Conservation (phyloP, 2,888 invertebrate species). For the Diadegma fenestrale region DNA sequence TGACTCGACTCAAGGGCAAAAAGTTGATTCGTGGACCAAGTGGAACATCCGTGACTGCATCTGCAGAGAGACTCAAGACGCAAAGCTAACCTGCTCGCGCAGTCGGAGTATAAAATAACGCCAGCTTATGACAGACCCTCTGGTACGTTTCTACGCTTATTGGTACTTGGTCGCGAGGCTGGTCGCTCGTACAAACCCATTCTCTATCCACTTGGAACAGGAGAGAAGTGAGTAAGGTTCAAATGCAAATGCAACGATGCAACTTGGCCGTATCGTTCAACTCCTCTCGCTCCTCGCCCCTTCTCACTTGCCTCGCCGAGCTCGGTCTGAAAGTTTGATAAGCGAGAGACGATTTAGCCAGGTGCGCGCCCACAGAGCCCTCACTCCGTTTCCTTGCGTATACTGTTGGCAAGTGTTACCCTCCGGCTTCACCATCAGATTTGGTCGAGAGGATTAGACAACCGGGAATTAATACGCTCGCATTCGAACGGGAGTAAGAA, state of each 20-base stretch:
- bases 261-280: conserved; percentile 65
- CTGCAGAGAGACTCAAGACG: not conserved
- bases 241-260: conserved; percentile 76
- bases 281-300: conserved; percentile 1
- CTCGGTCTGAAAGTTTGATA: conserved; percentile 74
- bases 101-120: conserved; percentile 70
- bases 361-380: conserved; percentile 38
- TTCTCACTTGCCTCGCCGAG: conserved; percentile 2
- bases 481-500: conserved; percentile 43
- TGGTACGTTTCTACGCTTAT: conserved; percentile 72
- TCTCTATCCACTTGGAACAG: conserved; percentile 8
- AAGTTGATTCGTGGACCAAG: not conserved
- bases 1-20: not conserved
- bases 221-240: conserved; percentile 68
- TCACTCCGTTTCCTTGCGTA: not conserved
- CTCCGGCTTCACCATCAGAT: conserved; percentile 58
- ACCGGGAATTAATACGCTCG: conserved; percentile 69
- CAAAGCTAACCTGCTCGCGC: conserved; percentile 30
- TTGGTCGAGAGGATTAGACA: conserved; percentile 71
- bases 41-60: not conserved
- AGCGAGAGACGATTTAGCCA: conserved; percentile 71
- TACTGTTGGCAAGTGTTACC: conserved; percentile 2
- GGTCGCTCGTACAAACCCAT: conserved; percentile 39
- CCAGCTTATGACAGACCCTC: conserved; percentile 51
- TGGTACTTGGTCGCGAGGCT: conserved; percentile 65